Evolutionary conservation across 2,113 vertebrate genomes (phyloP), one percentile per base, ranked within the genome.

Genomic region (Amblyornis subalaris): DNA sequence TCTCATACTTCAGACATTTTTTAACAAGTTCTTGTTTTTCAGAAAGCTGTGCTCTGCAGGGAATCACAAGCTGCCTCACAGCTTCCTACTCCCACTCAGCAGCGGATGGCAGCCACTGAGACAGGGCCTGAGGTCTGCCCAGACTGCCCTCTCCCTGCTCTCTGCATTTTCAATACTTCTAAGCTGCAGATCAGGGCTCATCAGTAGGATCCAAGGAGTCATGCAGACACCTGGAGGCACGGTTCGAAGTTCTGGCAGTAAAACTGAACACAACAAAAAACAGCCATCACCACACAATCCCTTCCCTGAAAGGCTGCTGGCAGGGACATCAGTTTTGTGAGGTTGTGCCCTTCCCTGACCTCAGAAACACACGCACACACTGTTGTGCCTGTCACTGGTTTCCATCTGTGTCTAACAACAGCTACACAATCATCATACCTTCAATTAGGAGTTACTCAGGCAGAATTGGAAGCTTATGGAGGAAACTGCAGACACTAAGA

Each of bases 381-480:
- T 38, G 10, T 40, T 66, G 53, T 93, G 72, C 69, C 90, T 14
- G 1, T 64, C 38, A 29, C 1, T 69, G 29, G 61, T 76, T 94
- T 85, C 89, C 40, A 40, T 40, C 76, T 79, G 38, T 90, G 36
- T 70, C 90, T 76, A 80, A 33, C 22, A 55, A 4, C 12, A 82
- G 45, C 53, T 69, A 36, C 36, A 66, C 54, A 58, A 64, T 74
- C 58, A 83, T 42, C 75, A 13, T 21, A 83, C 40, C 67, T 91
- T 67, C 4, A 13, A 36, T 53, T 78, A 93, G 29, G 40, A 92
- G 60, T 50, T 79, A 86, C 31, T 73, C 38, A 14, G 79, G 51
- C 60, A 81, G 75, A 94, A 88, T 16, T 84, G 83, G 33, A 88
- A 90, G 92, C 66, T 93, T 78, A 88, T 42, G 28, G 64, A 94